Base-by-base conservation (phyloP, 2,888 invertebrate genomes). In the Volucella bombylans region DNA sequence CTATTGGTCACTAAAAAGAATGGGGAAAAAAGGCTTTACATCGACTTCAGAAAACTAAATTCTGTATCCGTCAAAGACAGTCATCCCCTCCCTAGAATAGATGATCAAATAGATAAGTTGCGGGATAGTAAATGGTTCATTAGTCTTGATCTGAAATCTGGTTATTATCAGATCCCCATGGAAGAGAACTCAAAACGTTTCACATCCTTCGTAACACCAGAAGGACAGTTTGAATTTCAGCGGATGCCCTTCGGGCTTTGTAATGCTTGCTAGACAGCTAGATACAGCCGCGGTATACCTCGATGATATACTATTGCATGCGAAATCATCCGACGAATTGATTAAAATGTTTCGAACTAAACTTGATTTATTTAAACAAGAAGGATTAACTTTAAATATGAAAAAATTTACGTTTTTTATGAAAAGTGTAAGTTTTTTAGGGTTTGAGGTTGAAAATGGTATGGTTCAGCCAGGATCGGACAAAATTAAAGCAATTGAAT, bases 161-260 rank as follows among this genome's bases (percentile, higher is more conserved):
- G 89, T 4, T 76, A 82, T 8, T 69, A 77, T 23, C 69, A 61
- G 62, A 39, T 77, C 15, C 54, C 54, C 1, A 1, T 88, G 87
- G 86, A 82, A 83, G 55, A 90, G 89, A 62, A 88, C 0, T 88
- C 88, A 23, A 87, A 87, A 9, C 78, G 67, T 1, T 65, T 50
- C 1, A 65, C 65, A 2, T n/a, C 50, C 10, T 65, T 65, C 38
- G 64, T 10, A 10, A 65, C 15, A 14, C 18, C 18, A 2, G 2
- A 23, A 23, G 89, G 89, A 1, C 85, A 89, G 1, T 90, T 86
- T 50, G 88, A 90, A 77, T 90, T 87, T 59, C 45, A 79, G 0
- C 23, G 86, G 1, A 88, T 90, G 88, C 89, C 89, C 0, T 92
- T 90, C 71, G 90, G 90, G 1, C 80, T 90, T 2, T 47, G 82